Evolutionary conservation across 2,888 invertebrate genomes (phyloP), one percentile per base, ranked within the genome.

Genomic region (Caenorhabditis japonica): DNA sequence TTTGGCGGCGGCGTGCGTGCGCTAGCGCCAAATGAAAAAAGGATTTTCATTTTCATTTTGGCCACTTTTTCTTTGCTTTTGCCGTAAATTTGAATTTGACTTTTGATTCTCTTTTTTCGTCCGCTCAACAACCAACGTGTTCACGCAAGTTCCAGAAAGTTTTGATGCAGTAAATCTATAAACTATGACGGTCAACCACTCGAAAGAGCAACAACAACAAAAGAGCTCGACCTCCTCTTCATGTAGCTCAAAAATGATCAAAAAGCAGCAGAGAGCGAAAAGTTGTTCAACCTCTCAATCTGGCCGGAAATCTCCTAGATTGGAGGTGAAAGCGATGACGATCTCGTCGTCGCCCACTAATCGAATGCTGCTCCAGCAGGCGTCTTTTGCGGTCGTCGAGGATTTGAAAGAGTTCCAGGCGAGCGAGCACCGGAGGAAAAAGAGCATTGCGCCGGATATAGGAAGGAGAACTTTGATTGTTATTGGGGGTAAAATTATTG

Each of bases 241-340:
- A 21, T 27, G 10, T 7, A 30, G 53, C 21, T 19, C 56, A 19
- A 64, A 64, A 64, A 64, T 64, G 64, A 64, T 71, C 51, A 70
- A 62, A 12, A 64, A 66, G 44, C 73, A 73, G 51, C 68, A 73
- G 25, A 25, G 73, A 19, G 73, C 73, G 38, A 62, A 68, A 27
- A 61, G 61, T 39, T 73, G 73, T 27, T 60, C 61, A 4, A 56
- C 66, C 1, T 46, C 61, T 4, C 34, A 56, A 23, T 56, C 60
- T n/a, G 60, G 61, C 2, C 51, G 61, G 5, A 68, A 61, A 46
- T 73, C 73, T 51, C 73, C 73, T 7, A 21, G 73, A 21, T 17
- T 73, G 3, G 73, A 61, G 34, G 52, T 53, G 23, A 64, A 72
- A 21, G 70, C 70, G 36, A 56, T 71, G 71, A 71, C 71, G 38